A percentile compares a stretch with the other conserved stretches of the same genome.
Evolutionary conservation across 2,113 vertebrate species (phyloP).

Genomic region (Osmerus mordax): DNA sequence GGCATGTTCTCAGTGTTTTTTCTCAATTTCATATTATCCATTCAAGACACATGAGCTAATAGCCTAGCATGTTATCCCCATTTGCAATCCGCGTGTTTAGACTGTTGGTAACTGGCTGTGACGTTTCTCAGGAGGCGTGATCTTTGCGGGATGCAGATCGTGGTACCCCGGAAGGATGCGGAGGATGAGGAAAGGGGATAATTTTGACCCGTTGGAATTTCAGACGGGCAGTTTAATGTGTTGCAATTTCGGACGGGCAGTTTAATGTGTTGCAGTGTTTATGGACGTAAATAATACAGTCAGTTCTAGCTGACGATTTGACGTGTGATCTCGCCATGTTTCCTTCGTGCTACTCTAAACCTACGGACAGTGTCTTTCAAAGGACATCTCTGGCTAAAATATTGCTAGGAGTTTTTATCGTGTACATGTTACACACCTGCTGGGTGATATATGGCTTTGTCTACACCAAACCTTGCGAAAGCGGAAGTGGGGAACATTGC

Average conservation of each 20-base stretch:
- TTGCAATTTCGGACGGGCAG: neutral
- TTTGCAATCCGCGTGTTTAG: too few species aligned
- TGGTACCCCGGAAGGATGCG: neutral
- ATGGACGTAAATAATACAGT: neutral
- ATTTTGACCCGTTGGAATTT: neutral
- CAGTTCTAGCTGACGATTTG: neutral
- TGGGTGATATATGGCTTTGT: constrained; percentile 95
- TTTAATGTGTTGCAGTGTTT: neutral
- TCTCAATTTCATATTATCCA: too few species aligned
- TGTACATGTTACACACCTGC: constrained; percentile 90
- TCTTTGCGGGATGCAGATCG: too few species aligned
- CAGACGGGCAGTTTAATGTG: neutral
- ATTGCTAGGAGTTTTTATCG: constrained; percentile 87
- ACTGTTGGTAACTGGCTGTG: too few species aligned
- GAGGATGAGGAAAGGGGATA: too few species aligned
- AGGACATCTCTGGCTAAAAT: constrained; percentile 83
- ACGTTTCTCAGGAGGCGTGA: too few species aligned
- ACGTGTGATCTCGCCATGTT: constrained; percentile 54
- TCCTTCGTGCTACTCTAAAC: constrained; percentile 65
- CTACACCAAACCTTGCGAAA: constrained; percentile 85
- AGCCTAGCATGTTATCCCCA: too few species aligned
- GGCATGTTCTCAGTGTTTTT: neutral
- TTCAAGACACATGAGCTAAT: too few species aligned
- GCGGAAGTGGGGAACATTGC: constrained; percentile 68
- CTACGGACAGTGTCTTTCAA: constrained; percentile 48